Percentiles rank a stretch among this genome's conserved stretches.
Evolutionary conservation across 2,797 vertebrate genomes (phyloP).

Genomic region (Phoeniculus purpureus): DNA sequence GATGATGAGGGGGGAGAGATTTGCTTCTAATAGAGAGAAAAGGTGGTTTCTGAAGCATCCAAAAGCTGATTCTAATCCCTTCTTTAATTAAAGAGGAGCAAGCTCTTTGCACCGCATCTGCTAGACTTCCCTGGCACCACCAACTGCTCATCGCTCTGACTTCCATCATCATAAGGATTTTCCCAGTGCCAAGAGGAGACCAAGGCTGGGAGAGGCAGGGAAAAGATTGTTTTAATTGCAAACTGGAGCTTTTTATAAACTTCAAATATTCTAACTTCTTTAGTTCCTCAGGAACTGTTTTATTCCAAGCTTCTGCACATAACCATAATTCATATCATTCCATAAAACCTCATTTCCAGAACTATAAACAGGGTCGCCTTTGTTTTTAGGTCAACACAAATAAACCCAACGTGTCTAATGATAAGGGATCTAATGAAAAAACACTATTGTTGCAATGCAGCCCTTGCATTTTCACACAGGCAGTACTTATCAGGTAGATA

Average conservation of each 20-base stretch:
- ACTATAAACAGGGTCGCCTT: background rate
- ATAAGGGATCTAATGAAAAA: background rate
- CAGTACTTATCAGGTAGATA: slow-evolving; percentile 35
- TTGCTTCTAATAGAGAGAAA: background rate
- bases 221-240: slow-evolving; percentile 26
- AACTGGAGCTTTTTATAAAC: slow-evolving; percentile 38
- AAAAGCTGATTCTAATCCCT: slow-evolving; percentile 22
- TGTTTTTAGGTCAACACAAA: background rate
- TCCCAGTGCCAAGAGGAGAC: slow-evolving; percentile 31
- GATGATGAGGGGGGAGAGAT: background rate
- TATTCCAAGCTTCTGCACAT: slow-evolving; percentile 26
- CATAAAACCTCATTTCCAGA: slow-evolving; percentile 52
- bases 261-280: slow-evolving; percentile 24
- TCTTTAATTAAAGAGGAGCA: slow-evolving; percentile 51
- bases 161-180: background rate
- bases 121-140: slow-evolving; percentile 6
- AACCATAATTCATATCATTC: slow-evolving; percentile 47
- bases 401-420: background rate
- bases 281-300: slow-evolving; percentile 2
- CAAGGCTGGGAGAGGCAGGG: background rate
- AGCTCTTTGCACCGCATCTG: slow-evolving; percentile 44
- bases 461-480: background rate
- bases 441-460: background rate
- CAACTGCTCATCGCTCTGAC: background rate
- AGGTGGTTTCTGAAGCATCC: slow-evolving; percentile 16